These are phyloP conservation scores for Pollenia labialis DNA, from an alignment of 2,888 invertebrate species.

Conservation along the genomic window DNA sequence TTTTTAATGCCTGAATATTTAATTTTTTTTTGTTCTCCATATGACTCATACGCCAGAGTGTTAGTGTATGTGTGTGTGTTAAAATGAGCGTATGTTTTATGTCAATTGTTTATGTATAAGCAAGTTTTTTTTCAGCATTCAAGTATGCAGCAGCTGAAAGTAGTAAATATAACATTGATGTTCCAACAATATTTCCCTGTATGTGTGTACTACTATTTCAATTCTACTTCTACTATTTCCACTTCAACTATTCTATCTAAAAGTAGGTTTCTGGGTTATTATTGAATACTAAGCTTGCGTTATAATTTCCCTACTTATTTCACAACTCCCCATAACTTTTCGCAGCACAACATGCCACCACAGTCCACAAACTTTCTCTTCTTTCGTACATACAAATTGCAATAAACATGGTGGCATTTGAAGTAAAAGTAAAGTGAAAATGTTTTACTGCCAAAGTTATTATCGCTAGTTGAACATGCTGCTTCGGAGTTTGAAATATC, in stretches of 20 bases:
- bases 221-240: conserved; percentile 48
- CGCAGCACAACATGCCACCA: background rate
- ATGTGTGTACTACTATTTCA: background rate
- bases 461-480: conserved; percentile 40
- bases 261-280: conserved; percentile 71
- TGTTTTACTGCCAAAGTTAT: conserved; percentile 56
- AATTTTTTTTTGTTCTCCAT: conserved; percentile 3
- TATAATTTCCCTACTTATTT: conserved; percentile 45
- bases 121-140: conserved; percentile 22
- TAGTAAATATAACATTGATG: conserved; percentile 19
- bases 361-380: background rate
- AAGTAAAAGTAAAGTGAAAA: conserved; percentile 58
- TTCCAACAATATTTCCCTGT: conserved; percentile 24
- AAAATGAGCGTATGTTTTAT: conserved; percentile 30
- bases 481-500: conserved; percentile 19
- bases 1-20: conserved; percentile 41
- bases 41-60: conserved; percentile 13
- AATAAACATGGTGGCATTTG: conserved; percentile 26
- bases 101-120: conserved; percentile 57
- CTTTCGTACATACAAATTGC: background rate
- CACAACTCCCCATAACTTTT: background rate
- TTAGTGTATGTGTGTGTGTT: conserved; percentile 25
- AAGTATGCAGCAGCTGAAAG: conserved; percentile 25
- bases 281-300: conserved; percentile 55
- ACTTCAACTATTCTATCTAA: conserved; percentile 48